A percentile compares a stretch with the other conserved stretches of the same genome.
These are phyloP conservation scores for Spisula subtruncata DNA, from an alignment of 2,888 invertebrate species.

Conservation along the genomic window DNA sequence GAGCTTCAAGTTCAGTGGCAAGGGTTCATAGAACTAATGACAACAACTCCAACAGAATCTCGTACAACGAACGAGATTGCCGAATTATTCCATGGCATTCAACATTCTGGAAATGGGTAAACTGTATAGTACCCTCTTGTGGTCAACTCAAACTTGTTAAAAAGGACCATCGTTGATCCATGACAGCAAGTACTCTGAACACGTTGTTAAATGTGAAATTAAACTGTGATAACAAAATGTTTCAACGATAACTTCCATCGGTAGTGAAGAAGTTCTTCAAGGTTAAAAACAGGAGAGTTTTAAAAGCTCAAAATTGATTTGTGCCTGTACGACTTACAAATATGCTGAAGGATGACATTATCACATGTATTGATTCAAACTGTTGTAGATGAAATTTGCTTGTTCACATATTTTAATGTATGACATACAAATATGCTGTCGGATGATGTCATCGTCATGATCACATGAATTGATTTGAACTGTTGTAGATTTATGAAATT, in stretches of 20 bases:
- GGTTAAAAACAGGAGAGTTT: background rate
- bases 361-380: too few relatives aligned
- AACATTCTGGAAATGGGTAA: background rate
- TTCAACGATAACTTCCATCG: background rate
- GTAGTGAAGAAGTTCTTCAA: conserved; percentile 23
- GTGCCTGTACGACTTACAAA: too few relatives aligned
- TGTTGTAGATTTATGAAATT: too few relatives aligned
- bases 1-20: conserved; percentile 50
- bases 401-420: too few relatives aligned
- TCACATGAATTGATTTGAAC: too few relatives aligned
- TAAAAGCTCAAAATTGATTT: too few relatives aligned
- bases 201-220: background rate
- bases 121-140: background rate
- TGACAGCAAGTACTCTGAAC: background rate
- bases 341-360: too few relatives aligned
- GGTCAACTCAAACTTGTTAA: conserved; percentile 28
- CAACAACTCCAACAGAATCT: background rate
- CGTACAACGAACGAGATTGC: background rate
- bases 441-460: too few relatives aligned
- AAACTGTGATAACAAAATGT: conserved; percentile 2
- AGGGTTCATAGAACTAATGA: conserved; percentile 36
- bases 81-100: background rate
- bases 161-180: conserved; percentile 7
- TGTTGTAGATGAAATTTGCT: too few relatives aligned
- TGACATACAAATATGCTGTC: too few relatives aligned